Evolutionary conservation across 2,888 invertebrate genomes (phyloP).

Genomic region (Meteorus colon): DNA sequence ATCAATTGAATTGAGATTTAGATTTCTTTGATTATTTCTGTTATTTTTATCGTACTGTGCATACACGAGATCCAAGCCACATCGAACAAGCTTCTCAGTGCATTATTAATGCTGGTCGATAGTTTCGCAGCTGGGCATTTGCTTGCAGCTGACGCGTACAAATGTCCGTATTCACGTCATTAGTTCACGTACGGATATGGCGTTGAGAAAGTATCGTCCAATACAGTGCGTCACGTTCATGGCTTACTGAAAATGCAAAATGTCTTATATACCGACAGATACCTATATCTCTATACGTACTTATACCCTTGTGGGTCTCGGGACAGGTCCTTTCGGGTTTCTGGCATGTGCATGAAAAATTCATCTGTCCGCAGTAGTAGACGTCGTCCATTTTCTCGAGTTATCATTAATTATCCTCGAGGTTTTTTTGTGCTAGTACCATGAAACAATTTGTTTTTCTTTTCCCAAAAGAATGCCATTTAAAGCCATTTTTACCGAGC

Average conservation of each 20-base stretch:
- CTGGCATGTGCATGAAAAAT: conserved; percentile 35
- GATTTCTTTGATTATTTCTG: background rate
- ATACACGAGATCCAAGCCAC: background rate
- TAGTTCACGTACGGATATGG: conserved; percentile 61
- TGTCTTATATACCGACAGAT: conserved; percentile 39
- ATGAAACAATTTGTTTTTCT: background rate
- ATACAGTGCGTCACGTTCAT: conserved; percentile 7
- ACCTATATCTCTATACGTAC: background rate
- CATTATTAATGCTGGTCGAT: conserved; percentile 71
- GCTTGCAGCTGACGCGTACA: conserved; percentile 69
- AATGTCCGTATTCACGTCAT: conserved; percentile 68
- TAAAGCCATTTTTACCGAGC: background rate
- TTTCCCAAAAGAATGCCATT: background rate
- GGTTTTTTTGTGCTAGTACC: background rate
- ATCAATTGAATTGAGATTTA: background rate
- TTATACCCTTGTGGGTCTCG: conserved; percentile 11
- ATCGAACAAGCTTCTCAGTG: conserved; percentile 60
- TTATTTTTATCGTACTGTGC: background rate
- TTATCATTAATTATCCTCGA: conserved; percentile 24
- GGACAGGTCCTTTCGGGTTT: conserved; percentile 21
- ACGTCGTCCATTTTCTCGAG: conserved; percentile 22
- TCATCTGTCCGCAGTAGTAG: conserved; percentile 38
- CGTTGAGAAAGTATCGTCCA: conserved; percentile 51
- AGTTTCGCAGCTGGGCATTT: conserved; percentile 62
- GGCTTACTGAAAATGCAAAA: conserved; percentile 39